Evolutionary conservation across 2,113 vertebrate genomes (phyloP).

Genomic region (Perca flavescens): DNA sequence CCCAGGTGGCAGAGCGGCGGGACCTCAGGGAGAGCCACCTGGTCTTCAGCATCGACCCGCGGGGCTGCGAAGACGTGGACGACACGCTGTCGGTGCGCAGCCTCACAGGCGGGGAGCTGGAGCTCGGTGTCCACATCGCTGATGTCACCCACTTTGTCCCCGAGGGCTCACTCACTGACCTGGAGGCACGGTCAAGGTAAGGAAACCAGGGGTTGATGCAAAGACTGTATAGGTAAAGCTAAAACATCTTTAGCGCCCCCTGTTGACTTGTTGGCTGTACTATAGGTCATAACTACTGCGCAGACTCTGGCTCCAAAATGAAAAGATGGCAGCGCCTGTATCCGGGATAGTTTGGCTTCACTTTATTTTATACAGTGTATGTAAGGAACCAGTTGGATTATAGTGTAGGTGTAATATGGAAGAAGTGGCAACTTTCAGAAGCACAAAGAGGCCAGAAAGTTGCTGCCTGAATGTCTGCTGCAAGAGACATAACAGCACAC

Average conservation of each 20-base stretch:
- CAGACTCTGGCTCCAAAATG: too few relatives aligned
- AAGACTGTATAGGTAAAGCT: too few relatives aligned
- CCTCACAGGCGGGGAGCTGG: conserved; percentile 84
- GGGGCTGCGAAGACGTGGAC: conserved; percentile 95
- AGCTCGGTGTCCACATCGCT: conserved; percentile 96
- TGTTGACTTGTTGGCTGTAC: too few relatives aligned
- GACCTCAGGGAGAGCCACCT: conserved; percentile 88
- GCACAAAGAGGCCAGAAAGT: neutral
- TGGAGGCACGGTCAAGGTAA: conserved; percentile 91
- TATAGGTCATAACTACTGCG: too few relatives aligned
- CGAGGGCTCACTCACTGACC: conserved; percentile 89
- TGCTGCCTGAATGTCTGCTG: neutral
- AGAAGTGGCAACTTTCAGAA: neutral
- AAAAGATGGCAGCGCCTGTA: too few relatives aligned
- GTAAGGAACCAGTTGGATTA: conserved; percentile 65
- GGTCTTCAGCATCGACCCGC: conserved; percentile 96
- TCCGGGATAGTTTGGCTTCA: too few relatives aligned
- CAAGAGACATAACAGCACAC: neutral
- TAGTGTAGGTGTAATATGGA: neutral
- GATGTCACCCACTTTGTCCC: conserved; percentile 94
- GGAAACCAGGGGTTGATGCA: neutral
- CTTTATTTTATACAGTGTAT: too few relatives aligned
- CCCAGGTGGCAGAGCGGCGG: conserved; percentile 60
- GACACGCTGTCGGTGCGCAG: conserved; percentile 89
- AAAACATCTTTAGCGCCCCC: too few relatives aligned